Conservation (phyloP, 2,888 invertebrate species). For the Chromoteleia sp. region DNA sequence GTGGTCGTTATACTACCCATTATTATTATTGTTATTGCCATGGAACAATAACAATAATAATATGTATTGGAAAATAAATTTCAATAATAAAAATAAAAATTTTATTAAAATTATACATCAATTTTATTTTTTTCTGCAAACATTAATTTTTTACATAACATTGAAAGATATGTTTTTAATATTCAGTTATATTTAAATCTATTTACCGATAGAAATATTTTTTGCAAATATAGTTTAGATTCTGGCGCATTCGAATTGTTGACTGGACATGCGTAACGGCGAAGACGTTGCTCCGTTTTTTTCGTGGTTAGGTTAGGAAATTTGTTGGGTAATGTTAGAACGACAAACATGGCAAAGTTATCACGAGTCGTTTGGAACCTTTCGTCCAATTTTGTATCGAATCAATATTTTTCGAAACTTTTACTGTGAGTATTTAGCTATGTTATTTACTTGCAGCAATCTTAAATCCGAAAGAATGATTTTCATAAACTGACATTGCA, state of each 20-base stretch:
- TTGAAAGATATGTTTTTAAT: too few species aligned
- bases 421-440: conserved; percentile 78
- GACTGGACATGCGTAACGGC: not conserved
- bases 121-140: too few species aligned
- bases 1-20: too few species aligned
- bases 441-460: conserved; percentile 1
- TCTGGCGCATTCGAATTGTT: not conserved
- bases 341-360: conserved; percentile 80
- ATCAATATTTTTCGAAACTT: conserved; percentile 83
- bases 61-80: too few species aligned
- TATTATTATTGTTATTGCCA: too few species aligned
- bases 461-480: not conserved
- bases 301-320: conserved; percentile 53
- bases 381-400: conserved; percentile 83
- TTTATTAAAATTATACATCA: too few species aligned
- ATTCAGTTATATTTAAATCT: too few species aligned
- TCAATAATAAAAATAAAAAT: too few species aligned
- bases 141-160: too few species aligned
- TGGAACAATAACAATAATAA: too few species aligned
- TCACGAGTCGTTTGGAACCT: conserved; percentile 80
- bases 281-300: not conserved
- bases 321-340: conserved; percentile 60
- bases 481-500: conserved; percentile 23
- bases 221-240: conserved; percentile 81
- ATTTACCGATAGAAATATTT: too few species aligned